Conservation (phyloP, 2,113 vertebrate genomes). For the Otolemur garnettii region DNA sequence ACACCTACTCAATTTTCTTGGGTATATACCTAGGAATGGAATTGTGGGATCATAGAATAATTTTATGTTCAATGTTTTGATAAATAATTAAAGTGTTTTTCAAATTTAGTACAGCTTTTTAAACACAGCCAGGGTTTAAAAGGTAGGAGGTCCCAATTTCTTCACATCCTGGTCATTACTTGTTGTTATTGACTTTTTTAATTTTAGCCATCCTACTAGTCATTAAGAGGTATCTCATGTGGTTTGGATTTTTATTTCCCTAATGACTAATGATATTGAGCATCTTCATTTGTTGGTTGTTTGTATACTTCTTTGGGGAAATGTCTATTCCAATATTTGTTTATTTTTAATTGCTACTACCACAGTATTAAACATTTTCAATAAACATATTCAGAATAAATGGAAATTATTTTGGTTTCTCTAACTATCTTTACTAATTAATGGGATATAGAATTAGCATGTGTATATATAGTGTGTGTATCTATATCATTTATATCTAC, state of each 20-base stretch:
- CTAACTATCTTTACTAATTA: background rate
- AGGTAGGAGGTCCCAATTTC: background rate
- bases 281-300: background rate
- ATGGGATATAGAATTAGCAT: background rate
- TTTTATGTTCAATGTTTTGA: background rate
- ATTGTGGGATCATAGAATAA: background rate
- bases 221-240: background rate
- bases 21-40: background rate
- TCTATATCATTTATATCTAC: background rate
- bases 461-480: background rate
- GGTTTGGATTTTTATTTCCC: background rate
- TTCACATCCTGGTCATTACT: background rate
- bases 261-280: background rate
- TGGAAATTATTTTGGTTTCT: background rate
- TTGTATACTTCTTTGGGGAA: background rate
- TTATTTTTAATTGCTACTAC: background rate
- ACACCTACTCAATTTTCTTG: background rate
- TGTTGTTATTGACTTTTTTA: background rate
- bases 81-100: background rate
- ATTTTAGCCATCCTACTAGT: background rate
- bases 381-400: background rate
- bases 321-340: background rate
- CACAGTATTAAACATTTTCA: background rate
- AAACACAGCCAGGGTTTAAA: background rate
- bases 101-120: background rate